phyloP scores from a whole-genome alignment of 2,113 vertebrate genomes.

The Cinclus mexicanus region DNA sequence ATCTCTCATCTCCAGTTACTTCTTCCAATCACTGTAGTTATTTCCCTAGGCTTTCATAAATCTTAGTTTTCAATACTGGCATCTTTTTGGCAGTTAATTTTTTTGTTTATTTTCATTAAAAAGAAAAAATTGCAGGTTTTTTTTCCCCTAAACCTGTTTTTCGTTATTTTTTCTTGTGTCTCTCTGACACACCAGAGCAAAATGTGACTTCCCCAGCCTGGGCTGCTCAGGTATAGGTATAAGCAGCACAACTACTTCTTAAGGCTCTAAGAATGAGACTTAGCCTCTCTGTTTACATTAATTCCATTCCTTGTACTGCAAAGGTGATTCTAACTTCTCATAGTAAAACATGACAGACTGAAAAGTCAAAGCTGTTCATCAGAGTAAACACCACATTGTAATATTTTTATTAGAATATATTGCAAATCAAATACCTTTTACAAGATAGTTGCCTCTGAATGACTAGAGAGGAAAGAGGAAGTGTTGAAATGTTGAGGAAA shows the following conservation, averaged over 20 bases:
- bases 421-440: background rate
- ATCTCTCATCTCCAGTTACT: background rate
- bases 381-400: accelerated
- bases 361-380: background rate
- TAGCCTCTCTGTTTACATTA: background rate
- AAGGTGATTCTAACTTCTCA: background rate
- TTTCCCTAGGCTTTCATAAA: background rate
- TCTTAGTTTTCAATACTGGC: background rate
- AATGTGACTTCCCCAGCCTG: background rate
- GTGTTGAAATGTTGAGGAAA: background rate
- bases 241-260: background rate
- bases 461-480: background rate
- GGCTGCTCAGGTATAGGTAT: background rate
- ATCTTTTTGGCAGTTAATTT: background rate
- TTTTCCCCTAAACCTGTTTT: background rate
- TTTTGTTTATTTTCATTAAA: background rate
- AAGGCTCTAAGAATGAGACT: background rate
- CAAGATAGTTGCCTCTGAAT: background rate
- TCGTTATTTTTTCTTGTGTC: background rate
- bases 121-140: background rate
- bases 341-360: background rate
- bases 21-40: background rate
- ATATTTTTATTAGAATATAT: background rate
- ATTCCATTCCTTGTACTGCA: background rate
- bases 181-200: background rate